Base-by-base conservation (phyloP, 2,113 vertebrate genomes). In the Mobula birostris region DNA sequence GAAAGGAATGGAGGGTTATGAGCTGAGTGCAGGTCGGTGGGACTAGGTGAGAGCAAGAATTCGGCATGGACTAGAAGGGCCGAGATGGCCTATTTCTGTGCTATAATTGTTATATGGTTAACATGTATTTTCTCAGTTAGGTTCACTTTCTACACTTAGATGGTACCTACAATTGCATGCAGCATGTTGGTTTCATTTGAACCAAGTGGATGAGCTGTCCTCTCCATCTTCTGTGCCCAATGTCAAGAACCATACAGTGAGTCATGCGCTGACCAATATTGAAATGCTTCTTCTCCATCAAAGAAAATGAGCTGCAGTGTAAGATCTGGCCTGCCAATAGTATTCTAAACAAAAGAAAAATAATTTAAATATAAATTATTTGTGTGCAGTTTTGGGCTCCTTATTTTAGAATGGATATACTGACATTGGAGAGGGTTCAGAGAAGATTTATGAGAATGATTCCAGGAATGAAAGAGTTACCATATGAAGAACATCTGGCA, bases 161-260 rank as follows among this genome's bases (percentile, higher is more conserved):
- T 27, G 61, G 94, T 56, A 96, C 95, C 95, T 96, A 99, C 99
- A 95, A 99, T 98, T 96, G 97, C 97, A 9, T 99, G 97, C 2
- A 99, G 97, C 91, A 97, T 97, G 95, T 97, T 99, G 95, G 98
- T 99, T 94, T 96, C 95, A 21, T 95, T 95, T 29, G 97, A 97
- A 94, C 96, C 98, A 0, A 97, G 95, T 2, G 99, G 98, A 58
- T 99, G 99, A 0, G 97, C 96, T 14, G 97, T 99, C 0, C 95
- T 96, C 85, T 95, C 96, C 99, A 99, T 99, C 96, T 98, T 98
- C 78, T 96, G 94, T 80, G 99, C 98, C 88, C 99, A 96, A 96
- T 99, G 98, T 48, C 97, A 97, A 77, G 99, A 99, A 63, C 99
- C 99, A 0, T 99, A 99, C 48, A 99, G 96, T 74, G 99, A 99